A percentile compares a stretch with the other conserved stretches of the same genome.
These are phyloP conservation scores for Harlomillsia oculata DNA, from an alignment of 1,140 invertebrate species.

Conservation along the genomic window DNA sequence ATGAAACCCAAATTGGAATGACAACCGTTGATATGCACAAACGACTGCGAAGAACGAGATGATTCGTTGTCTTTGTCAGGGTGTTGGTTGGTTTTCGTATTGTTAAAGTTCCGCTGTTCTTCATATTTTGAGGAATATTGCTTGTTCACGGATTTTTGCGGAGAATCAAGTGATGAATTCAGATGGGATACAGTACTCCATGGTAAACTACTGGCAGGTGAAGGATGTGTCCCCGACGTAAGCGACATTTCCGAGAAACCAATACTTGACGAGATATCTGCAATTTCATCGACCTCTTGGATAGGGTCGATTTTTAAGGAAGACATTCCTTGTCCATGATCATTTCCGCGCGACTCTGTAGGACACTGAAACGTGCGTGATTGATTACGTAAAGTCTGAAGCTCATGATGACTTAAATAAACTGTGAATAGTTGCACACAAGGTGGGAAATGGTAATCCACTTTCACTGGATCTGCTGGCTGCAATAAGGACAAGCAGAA, in stretches of 20 bases:
- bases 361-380: slow-evolving; percentile 25
- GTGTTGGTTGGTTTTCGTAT: no score
- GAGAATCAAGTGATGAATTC: not conserved
- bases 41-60: no score
- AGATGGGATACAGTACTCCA: not conserved
- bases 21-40: no score
- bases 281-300: slow-evolving; percentile 20
- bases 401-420: slow-evolving; percentile 56
- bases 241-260: slow-evolving; percentile 23
- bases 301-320: slow-evolving; percentile 13
- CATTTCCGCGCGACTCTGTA: no score
- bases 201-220: no score
- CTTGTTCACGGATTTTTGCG: not conserved
- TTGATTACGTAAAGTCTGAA: slow-evolving; percentile 42
- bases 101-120: no score
- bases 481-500: slow-evolving; percentile 11
- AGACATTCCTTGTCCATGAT: not conserved
- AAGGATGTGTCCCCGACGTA: no score
- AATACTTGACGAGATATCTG: slow-evolving; percentile 23
- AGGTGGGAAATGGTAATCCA: slow-evolving; percentile 58
- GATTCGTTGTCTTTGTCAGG: no score
- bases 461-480: slow-evolving; percentile 31
- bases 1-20: no score
- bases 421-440: slow-evolving; percentile 68
- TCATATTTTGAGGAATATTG: not conserved